Evolutionary conservation across 2,888 invertebrate species (phyloP), one percentile per base, ranked within the genome.

Genomic region (Eristalinus aeneus): DNA sequence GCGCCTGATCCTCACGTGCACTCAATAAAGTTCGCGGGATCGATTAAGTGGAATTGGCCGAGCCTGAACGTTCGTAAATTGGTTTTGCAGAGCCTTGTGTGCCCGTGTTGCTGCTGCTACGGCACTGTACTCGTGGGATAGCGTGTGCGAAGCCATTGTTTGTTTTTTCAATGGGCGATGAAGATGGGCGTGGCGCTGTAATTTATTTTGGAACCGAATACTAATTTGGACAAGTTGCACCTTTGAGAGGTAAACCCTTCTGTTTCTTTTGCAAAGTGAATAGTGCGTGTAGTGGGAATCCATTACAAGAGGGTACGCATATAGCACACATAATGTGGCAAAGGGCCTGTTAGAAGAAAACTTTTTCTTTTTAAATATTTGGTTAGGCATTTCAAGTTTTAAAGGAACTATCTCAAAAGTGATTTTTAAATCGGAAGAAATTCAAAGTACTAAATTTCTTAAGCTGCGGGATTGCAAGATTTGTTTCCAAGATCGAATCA

Each of bases 21-120:
- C 74, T 86, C 86, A 78, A 86, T 86, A 86, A 86, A 86, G 71
- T 86, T 86, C 77, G 71, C 86, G 78, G 71, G 65, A 86, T 86
- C 81, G 86, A 86, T 82, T 86, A 82, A 82, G 73, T 82, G 73
- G 74, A 86, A 86, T 82, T 78, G 81, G 22, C 69, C 68, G 73
- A 63, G 68, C 67, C 27, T 46, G 46, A 23, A 20, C 22, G 8
- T 27, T 34, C 34, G 58, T 64, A 69, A 73, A 77, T 73, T 81
- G 73, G 16, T 46, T 36, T 69, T 34, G 11, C 69, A 53, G 39
- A 32, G 12, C 5, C 27, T 8, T 8, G 46, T 46, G 16, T 16
- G 46, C 16, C 46, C 16, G 8, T 9, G 10, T 4, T 9, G 34
- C 4, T 10, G 10, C 9, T 34, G 34, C 1, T 34, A 9, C 34